Conservation (phyloP, 2,888 invertebrate species). For the Drosophila tripunctata region DNA sequence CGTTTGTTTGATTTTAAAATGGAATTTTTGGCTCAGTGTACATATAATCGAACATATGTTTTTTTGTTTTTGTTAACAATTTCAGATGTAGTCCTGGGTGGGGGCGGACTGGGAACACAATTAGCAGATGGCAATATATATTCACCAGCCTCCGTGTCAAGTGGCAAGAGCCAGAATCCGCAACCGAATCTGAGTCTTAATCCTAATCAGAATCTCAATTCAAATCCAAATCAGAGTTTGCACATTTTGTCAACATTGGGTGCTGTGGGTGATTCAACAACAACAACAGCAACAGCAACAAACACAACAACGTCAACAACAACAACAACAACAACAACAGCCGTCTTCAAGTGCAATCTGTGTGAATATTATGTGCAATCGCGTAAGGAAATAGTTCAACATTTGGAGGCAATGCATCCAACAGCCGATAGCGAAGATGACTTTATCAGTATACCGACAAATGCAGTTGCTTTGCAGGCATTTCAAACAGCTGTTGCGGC, state of each 20-base stretch:
- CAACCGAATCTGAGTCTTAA: not conserved
- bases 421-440: conserved; percentile 78
- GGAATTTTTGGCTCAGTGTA: no score
- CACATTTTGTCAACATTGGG: no score
- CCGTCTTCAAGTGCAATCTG: conserved; percentile 83
- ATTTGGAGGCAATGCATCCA: conserved; percentile 78
- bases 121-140: conserved; percentile 40
- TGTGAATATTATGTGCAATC: conserved; percentile 83
- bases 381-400: conserved; percentile 80
- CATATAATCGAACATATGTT: no score
- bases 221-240: no score
- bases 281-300: no score
- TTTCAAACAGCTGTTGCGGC: conserved; percentile 83
- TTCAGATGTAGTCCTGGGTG: conserved; percentile 42
- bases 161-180: conserved; percentile 36
- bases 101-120: conserved; percentile 11
- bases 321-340: conserved; percentile 83
- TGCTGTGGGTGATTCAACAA: no score
- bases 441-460: conserved; percentile 82
- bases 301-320: no score
- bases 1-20: no score
- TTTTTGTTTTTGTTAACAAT: not conserved
- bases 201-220: not conserved
- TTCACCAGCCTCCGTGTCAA: conserved; percentile 63
- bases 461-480: conserved; percentile 82